Evolutionary conservation across 2,888 invertebrate genomes (phyloP), one percentile per base, ranked within the genome.

Genomic region (Cordilura impudica): DNA sequence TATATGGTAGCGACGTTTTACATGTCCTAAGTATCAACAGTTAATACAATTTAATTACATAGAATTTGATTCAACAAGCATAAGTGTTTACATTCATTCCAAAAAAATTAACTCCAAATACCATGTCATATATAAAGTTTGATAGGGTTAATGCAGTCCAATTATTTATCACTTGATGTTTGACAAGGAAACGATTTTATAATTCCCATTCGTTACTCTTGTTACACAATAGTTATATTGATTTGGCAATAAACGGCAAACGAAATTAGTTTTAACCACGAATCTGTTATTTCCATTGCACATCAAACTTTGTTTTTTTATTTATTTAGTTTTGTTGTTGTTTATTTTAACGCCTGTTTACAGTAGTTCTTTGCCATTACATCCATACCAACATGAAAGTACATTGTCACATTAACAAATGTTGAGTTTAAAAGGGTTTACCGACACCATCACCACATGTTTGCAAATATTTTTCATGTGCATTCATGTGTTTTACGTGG

Each of bases 261-360:
- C 49, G 49, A 19, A 5, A 39, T 61, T 54, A 43, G 21, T 69
- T 19, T 56, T 49, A 12, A 54, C 67, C 75, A 45, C 75, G 63
- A 75, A 69, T 63, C 49, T 61, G 49, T 19, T 39, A 69, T 56
- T 69, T 54, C n/a, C 63, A 63, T 69, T 43, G 43, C 49, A 56
- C 39, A 23, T 49, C 16, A 69, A 56, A 8, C 14, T 58, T 56
- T 29, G 31, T 39, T 47, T 63, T 49, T 19, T 19, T 18, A 31
- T 29, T 54, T 4, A 4, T 56, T n/a, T 21, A 16, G 29, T 45
- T 18, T 21, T 29, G 43, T 66, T 73, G 26, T 73, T 54, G 26
- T 73, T n/a, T 2, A 21, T 39, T 31, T 23, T 29, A 19, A 60
- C 60, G 35, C 35, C 21, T 60, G n/a, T 45, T 12, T 21, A 12